Base-by-base conservation (phyloP, 1,140 invertebrate species). In the Conus betulinus region DNA sequence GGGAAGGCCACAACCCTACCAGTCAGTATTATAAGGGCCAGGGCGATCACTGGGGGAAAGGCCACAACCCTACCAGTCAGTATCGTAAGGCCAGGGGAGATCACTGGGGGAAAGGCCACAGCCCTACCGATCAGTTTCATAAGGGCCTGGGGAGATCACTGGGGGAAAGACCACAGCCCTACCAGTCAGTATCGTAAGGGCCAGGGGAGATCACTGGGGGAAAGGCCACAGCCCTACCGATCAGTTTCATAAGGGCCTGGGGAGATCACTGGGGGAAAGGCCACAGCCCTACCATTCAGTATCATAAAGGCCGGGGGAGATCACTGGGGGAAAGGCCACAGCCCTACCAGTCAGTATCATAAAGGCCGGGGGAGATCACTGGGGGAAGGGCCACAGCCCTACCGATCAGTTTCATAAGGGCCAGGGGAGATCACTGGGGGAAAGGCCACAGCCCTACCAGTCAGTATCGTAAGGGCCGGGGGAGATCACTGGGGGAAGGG, bases 31-130 rank as follows among this genome's bases (percentile, higher is more conserved):
- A 98, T 81, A 98, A 95, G 0, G 98, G 98, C 98, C 98, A 98
- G 1, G 98, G 98, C 27, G 95, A 39, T 97, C 97, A 5, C 97
- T 97, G 39, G 39, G 39, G 39, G 39, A 39, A 98, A 98, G 95
- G 98, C 98, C 17, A 98, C 97, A 1, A 97, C 97, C n/a, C 15
- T 97, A 39, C 97, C 27, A 97, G 95, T 3, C 97, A 97, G 20
- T 98, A 98, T 98, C 88, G 98, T 98, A 52, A 98, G 97, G 11
- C 98, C 97, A 97, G 98, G 98, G 3, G 39, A n/a, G n/a, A 98
- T 98, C 92, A 39, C 39, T 39, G 39, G 39, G 39, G 39, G 39
- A 3, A 3, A 39, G 39, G 39, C 39, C 39, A 39, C 39, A 39
- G 3, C 39, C 39, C 39, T 39, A 39, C 39, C 39, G 3, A 3